Percentiles rank a stretch among this genome's conserved stretches.
Conservation (phyloP, 1,140 invertebrate species). For the Phymastichus coffea region DNA sequence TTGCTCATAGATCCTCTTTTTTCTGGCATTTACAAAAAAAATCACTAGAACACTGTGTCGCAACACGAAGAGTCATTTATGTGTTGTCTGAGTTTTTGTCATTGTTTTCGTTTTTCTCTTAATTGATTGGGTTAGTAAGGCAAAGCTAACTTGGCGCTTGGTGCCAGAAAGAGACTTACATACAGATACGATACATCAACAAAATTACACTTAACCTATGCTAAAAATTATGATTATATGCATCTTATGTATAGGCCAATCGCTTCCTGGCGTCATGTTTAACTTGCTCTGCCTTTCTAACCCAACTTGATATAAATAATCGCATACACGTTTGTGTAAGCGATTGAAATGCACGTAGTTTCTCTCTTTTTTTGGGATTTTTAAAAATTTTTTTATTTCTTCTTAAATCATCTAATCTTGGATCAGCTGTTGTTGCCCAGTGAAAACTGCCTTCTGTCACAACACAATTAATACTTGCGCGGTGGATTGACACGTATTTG, state of each 20-base stretch:
- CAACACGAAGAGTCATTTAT: conserved; percentile 36
- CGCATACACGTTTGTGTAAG: conserved; percentile 24
- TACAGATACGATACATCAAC: conserved; percentile 21
- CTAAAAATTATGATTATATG: conserved; percentile 22
- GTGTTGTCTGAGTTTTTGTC: conserved; percentile 24
- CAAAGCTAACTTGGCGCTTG: background rate
- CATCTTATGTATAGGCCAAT: conserved; percentile 1
- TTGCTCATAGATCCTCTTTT: conserved; percentile 40
- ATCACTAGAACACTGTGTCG: conserved; percentile 38
- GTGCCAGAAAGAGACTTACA: conserved; percentile 10
- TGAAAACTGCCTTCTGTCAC: conserved; percentile 59
- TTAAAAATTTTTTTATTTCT: conserved; percentile 41
- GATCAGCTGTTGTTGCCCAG: conserved; percentile 57
- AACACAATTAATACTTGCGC: conserved; percentile 58
- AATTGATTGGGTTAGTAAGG: conserved; percentile 7
- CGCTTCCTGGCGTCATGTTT: background rate
- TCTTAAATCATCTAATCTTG: conserved; percentile 47
- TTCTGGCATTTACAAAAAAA: conserved; percentile 42
- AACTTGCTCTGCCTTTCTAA: conserved; percentile 18
- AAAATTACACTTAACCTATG: conserved; percentile 24
- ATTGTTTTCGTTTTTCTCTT: conserved; percentile 13
- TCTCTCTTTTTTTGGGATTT: conserved; percentile 36
- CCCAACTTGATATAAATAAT: conserved; percentile 7
- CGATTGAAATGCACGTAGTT: conserved; percentile 36
- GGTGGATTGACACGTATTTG: conserved; percentile 47